Percentiles rank a stretch among this genome's conserved stretches.
Evolutionary conservation across 2,888 invertebrate genomes (phyloP).

Genomic region (Chirona hameri): DNA sequence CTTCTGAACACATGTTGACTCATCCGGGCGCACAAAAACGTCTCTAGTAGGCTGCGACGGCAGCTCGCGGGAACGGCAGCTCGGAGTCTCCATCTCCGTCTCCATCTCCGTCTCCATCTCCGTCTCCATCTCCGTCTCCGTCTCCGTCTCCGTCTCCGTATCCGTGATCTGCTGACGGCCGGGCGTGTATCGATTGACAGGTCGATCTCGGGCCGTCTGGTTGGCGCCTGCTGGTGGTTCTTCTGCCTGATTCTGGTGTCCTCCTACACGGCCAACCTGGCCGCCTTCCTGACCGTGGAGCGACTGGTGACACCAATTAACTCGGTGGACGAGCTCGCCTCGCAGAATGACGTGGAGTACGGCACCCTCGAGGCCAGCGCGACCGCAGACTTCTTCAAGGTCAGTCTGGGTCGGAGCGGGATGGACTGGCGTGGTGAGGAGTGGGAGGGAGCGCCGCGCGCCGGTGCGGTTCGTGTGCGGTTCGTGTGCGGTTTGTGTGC

Average conservation of each 20-base stretch:
- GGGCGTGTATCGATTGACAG: constrained; percentile 29
- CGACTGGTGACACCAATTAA: constrained; percentile 93
- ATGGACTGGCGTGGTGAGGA: too few relatives aligned
- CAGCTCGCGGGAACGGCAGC: too few relatives aligned
- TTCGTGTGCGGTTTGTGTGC: too few relatives aligned
- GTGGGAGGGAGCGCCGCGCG: background rate
- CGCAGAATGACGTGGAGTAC: constrained; percentile 88
- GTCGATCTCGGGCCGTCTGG: constrained; percentile 76
- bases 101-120: too few relatives aligned
- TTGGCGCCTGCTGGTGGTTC: constrained; percentile 99
- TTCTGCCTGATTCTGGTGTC: constrained; percentile 98
- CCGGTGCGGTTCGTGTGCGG: too few relatives aligned
- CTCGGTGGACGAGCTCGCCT: constrained; percentile 89
- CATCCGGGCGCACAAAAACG: too few relatives aligned
- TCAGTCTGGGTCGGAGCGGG: background rate
- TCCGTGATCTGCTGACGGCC: too few relatives aligned
- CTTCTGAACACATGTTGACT: too few relatives aligned
- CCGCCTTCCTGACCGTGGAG: constrained; percentile 97
- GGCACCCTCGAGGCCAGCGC: constrained; percentile 91
- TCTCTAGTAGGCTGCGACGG: too few relatives aligned
- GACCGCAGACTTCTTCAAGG: constrained; percentile 95
- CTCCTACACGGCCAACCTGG: constrained; percentile 97
- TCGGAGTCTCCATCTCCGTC: too few relatives aligned
- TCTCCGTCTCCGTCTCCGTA: too few relatives aligned
- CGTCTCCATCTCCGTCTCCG: too few relatives aligned